These are phyloP conservation scores for Aricia agestis DNA, from an alignment of 1,140 invertebrate species.

Conservation along the genomic window DNA sequence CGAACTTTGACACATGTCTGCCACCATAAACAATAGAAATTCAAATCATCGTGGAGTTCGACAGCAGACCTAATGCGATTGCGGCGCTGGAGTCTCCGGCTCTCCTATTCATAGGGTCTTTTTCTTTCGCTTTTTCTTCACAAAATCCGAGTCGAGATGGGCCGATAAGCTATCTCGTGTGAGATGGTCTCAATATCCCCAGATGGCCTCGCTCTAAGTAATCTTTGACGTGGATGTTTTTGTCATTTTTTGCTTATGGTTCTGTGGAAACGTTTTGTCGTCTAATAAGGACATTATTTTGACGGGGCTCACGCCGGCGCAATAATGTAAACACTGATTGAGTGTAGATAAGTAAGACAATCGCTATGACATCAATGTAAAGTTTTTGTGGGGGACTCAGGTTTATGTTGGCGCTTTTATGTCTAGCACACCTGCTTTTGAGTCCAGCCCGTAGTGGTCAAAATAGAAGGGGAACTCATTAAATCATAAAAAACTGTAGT, in stretches of 20 bases:
- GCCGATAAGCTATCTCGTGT: constrained; percentile 70
- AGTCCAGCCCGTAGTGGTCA: background rate
- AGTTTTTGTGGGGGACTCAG: constrained; percentile 44
- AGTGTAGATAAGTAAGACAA: constrained; percentile 72
- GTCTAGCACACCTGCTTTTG: background rate
- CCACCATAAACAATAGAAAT: constrained; percentile 76
- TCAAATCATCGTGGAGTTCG: constrained; percentile 70
- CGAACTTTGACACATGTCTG: constrained; percentile 76
- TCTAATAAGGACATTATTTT: constrained; percentile 75
- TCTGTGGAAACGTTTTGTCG: constrained; percentile 68
- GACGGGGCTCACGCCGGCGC: constrained; percentile 61
- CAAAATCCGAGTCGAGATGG: constrained; percentile 70
- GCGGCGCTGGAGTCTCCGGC: constrained; percentile 62
- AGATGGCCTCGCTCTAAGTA: constrained; percentile 71
- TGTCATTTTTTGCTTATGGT: constrained; percentile 66
- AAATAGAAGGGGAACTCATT: background rate
- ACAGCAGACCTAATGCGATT: constrained; percentile 69
- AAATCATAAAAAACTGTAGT: background rate
- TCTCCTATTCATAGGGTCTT: constrained; percentile 72
- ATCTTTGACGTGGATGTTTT: constrained; percentile 67
- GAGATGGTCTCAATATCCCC: constrained; percentile 75
- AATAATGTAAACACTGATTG: constrained; percentile 74
- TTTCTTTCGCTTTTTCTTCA: constrained; percentile 73
- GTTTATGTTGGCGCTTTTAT: constrained; percentile 8
- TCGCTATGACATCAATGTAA: constrained; percentile 47